Conservation (phyloP, 2,888 invertebrate genomes). For the Heliconius ethilla region DNA sequence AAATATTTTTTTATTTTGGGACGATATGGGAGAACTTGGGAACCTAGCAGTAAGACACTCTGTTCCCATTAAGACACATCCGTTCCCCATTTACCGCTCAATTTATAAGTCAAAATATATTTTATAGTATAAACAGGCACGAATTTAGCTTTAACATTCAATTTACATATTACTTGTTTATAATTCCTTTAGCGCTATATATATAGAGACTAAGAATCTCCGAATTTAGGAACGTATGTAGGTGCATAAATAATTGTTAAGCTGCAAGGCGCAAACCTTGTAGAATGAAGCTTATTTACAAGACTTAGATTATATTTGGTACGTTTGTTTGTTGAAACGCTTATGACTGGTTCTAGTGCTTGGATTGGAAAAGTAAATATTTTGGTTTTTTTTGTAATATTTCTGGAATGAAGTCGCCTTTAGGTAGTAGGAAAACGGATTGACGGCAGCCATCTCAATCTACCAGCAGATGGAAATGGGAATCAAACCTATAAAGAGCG, state of each 20-base stretch:
- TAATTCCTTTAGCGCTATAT: not conserved
- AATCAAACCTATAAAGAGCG: too few relatives aligned
- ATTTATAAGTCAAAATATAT: not conserved
- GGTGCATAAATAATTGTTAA: slow-evolving; percentile 4
- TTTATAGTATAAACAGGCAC: not conserved
- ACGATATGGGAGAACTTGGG: too few relatives aligned
- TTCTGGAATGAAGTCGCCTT: too few relatives aligned
- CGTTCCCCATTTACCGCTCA: too few relatives aligned
- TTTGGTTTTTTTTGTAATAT: too few relatives aligned
- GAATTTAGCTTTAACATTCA: not conserved
- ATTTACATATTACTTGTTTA: slow-evolving; percentile 6
- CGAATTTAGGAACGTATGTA: not conserved
- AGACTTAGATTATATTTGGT: not conserved
- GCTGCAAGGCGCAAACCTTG: not conserved
- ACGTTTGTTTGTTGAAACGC: not conserved
- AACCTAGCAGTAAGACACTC: too few relatives aligned
- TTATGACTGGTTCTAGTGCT: not conserved
- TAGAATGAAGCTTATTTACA: not conserved
- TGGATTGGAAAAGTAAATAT: not conserved
- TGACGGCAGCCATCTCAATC: too few relatives aligned
- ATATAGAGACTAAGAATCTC: not conserved
- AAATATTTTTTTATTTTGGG: too few relatives aligned
- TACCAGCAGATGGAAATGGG: too few relatives aligned
- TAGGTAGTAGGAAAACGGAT: too few relatives aligned
- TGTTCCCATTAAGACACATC: too few relatives aligned